These are phyloP conservation scores for Zaprionus ghesquierei DNA, from an alignment of 1,140 invertebrate species.

Conservation along the genomic window DNA sequence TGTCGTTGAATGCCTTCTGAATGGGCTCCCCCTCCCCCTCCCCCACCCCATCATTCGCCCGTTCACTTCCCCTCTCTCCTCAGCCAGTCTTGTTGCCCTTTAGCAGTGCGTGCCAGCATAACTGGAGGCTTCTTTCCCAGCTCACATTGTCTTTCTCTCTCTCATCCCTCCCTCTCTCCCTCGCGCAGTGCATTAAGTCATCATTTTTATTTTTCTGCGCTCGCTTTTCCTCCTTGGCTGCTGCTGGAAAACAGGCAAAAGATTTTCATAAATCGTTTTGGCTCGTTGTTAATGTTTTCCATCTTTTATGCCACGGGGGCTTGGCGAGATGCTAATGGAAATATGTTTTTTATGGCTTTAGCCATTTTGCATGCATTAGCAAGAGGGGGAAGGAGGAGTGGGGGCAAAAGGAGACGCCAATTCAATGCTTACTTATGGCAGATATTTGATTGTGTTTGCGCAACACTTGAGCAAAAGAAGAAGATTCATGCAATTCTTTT, in stretches of 20 bases:
- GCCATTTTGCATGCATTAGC: slow-evolving; percentile 76
- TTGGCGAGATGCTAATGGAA: slow-evolving; percentile 23
- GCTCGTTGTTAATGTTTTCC: slow-evolving; percentile 58
- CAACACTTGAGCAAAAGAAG: neutral
- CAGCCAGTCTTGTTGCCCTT: slow-evolving; percentile 15
- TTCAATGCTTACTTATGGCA: neutral
- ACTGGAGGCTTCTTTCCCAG: neutral
- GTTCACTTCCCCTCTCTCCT: slow-evolving; percentile 4
- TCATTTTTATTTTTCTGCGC: slow-evolving; percentile 58
- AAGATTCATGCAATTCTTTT: neutral
- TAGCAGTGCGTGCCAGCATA: slow-evolving; percentile 24
- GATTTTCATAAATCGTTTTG: slow-evolving; percentile 75
- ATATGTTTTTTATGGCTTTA: slow-evolving; percentile 76
- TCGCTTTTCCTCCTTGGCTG: slow-evolving; percentile 1
- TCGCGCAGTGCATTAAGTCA: slow-evolving; percentile 67
- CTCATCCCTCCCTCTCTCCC: neutral
- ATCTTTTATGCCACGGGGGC: slow-evolving; percentile 53
- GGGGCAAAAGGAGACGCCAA: neutral
- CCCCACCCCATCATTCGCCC: slow-evolving; percentile 1
- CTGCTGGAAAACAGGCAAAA: slow-evolving; percentile 23
- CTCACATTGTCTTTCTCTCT: slow-evolving; percentile 7
- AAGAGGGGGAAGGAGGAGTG: neutral
- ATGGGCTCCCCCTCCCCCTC: slow-evolving; percentile 19
- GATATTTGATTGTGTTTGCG: neutral
- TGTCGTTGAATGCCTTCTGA: slow-evolving; percentile 69